phyloP scores from a whole-genome alignment of 2,797 vertebrate species.

The Iguana delicatissima region DNA sequence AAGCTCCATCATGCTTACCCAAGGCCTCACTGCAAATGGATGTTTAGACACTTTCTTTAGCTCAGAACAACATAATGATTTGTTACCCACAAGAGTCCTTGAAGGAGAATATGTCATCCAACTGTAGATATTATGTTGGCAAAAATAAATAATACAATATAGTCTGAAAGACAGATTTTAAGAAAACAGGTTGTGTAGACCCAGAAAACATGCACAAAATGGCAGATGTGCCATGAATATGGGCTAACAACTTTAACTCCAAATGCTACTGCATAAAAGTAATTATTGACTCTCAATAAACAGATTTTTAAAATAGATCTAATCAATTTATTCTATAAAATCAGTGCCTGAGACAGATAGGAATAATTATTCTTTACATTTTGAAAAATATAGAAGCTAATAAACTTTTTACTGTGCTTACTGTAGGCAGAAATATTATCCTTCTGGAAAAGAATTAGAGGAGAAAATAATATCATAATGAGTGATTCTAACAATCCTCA shows the following conservation, averaged over 20 bases:
- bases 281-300: neutral
- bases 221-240: slow-evolving; percentile 10
- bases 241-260: neutral
- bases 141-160: slow-evolving; percentile 27
- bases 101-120: slow-evolving; percentile 8
- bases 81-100: slow-evolving; percentile 42
- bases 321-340: slow-evolving; percentile 56
- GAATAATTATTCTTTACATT: slow-evolving; percentile 4
- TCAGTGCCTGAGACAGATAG: neutral
- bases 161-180: neutral
- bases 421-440: neutral
- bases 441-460: neutral
- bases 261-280: neutral
- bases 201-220: slow-evolving; percentile 25
- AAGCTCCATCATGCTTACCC: slow-evolving; percentile 53
- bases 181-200: slow-evolving; percentile 7
- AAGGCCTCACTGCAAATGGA: slow-evolving; percentile 61
- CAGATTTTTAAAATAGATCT: slow-evolving; percentile 21
- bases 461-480: neutral
- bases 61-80: slow-evolving; percentile 42
- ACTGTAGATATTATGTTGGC: neutral
- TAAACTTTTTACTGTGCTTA: neutral
- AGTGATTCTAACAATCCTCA: neutral
- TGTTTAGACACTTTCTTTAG: slow-evolving; percentile 35
- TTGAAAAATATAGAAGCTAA: neutral